Conservation (phyloP, 2,113 vertebrate genomes). For the Hippocampus mohnikei region DNA sequence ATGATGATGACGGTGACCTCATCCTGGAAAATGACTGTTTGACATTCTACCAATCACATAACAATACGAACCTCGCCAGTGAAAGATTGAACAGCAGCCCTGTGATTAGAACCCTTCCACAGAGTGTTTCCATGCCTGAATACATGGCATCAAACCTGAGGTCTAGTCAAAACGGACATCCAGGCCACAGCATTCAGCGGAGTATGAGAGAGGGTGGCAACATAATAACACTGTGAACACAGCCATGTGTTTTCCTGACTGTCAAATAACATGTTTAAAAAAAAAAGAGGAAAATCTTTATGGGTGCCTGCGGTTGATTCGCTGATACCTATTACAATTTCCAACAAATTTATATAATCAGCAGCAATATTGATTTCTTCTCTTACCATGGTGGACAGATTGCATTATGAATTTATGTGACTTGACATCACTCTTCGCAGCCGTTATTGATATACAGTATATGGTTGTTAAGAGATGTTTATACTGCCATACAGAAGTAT, state of each 20-base stretch:
- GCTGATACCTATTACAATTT: neutral
- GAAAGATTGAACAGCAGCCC: conserved; percentile 15
- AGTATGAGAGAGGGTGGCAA: conserved; percentile 80
- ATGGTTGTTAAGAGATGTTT: neutral
- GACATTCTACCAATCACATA: conserved; percentile 56
- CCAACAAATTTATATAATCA: neutral
- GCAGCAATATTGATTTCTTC: neutral
- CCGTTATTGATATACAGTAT: neutral
- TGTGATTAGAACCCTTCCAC: conserved; percentile 68
- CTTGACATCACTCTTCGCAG: neutral
- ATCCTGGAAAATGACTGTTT: conserved; percentile 81
- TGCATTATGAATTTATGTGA: neutral
- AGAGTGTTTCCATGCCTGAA: conserved; percentile 76
- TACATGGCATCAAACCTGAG: conserved; percentile 56
- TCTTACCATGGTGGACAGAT: neutral
- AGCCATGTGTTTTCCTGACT: neutral
- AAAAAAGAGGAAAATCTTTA: neutral
- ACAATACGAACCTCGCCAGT: conserved; percentile 60
- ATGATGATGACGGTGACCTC: conserved; percentile 85
- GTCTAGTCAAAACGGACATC: conserved; percentile 71
- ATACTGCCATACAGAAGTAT: neutral
- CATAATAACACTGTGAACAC: conserved; percentile 78
- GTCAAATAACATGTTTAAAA: neutral
- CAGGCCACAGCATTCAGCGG: conserved; percentile 65
- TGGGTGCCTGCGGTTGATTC: neutral